Evolutionary conservation across 2,888 invertebrate species (phyloP).

Genomic region (Microctonus hyperodae): DNA sequence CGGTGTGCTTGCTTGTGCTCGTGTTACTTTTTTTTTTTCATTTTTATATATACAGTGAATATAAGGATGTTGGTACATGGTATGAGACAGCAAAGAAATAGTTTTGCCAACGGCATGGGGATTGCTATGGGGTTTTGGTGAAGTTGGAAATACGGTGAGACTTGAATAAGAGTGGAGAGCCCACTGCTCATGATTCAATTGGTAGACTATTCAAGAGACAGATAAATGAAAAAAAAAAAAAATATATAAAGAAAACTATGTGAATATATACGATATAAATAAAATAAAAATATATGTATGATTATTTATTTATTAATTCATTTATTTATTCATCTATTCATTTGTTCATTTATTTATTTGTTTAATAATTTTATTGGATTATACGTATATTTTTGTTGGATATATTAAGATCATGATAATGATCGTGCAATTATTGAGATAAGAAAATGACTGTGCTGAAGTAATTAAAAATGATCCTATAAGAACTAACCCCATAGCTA

Average conservation of each 20-base stretch:
- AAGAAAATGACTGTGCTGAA: background rate
- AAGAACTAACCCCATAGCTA: background rate
- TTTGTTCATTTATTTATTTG: too few species aligned
- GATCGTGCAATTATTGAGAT: too few species aligned
- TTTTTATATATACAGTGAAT: background rate
- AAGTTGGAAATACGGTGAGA: background rate
- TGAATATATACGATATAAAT: background rate
- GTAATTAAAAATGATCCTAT: background rate
- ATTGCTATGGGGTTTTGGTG: background rate
- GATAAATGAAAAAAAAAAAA: background rate
- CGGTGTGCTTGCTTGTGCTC: background rate
- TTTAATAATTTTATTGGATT: background rate
- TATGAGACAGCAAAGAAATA: constrained; percentile 1
- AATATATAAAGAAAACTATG: too few species aligned
- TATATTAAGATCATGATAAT: too few species aligned
- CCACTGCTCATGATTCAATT: constrained; percentile 13
- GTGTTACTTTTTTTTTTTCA: constrained; percentile 2
- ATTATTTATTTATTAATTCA: too few species aligned
- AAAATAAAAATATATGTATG: background rate
- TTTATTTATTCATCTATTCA: too few species aligned
- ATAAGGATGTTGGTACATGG: background rate
- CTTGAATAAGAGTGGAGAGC: background rate
- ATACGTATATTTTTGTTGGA: background rate
- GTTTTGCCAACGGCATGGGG: background rate
- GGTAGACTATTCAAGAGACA: background rate